These are phyloP conservation scores for Otus sunia DNA, from an alignment of 2,113 vertebrate genomes.

Conservation along the genomic window DNA sequence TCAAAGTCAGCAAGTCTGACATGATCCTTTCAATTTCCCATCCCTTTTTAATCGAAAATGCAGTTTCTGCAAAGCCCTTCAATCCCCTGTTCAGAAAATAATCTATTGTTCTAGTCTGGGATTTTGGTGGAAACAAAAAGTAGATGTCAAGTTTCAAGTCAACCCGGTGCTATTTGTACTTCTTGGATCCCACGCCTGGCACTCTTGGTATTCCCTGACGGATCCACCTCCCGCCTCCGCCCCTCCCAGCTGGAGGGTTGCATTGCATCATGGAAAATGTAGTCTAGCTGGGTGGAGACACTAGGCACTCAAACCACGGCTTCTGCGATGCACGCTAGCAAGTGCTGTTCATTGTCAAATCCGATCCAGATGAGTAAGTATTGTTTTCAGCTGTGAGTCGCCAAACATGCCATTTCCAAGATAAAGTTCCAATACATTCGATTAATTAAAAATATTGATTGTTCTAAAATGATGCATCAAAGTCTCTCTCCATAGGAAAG, in stretches of 20 bases:
- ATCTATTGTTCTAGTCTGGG: accelerated
- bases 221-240: not conserved
- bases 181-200: accelerated
- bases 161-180: accelerated
- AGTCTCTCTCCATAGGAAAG: too few species aligned
- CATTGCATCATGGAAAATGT: not conserved
- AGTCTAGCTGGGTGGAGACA: not conserved
- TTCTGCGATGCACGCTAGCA: accelerated
- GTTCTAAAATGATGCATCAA: accelerated
- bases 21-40: too few species aligned
- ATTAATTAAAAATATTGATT: accelerated
- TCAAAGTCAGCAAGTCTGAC: not conserved
- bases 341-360: too few species aligned
- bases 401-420: not conserved
- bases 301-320: not conserved
- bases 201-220: not conserved
- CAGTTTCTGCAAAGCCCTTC: not conserved
- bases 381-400: accelerated
- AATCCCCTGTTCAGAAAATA: not conserved
- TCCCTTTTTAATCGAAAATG: not conserved
- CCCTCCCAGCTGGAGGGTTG: not conserved
- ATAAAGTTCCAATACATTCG: accelerated
- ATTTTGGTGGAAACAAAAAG: not conserved
- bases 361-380: accelerated
- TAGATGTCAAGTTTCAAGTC: not conserved